Conservation (phyloP, 2,888 invertebrate species). For the Platycheirus rosarum region DNA sequence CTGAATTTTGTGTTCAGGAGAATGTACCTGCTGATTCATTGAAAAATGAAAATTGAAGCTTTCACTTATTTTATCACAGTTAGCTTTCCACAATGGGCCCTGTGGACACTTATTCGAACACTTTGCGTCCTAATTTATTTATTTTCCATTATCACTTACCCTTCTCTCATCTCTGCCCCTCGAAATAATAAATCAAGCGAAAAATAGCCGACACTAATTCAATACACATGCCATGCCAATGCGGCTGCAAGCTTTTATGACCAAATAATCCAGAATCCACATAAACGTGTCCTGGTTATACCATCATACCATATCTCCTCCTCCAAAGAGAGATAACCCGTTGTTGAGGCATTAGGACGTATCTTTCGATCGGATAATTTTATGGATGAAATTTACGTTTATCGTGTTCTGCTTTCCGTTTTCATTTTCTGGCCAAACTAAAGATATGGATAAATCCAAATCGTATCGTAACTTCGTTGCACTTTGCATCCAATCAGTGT, state of each 20-base stretch:
- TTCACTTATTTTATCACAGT: too few relatives aligned
- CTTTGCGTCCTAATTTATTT: too few relatives aligned
- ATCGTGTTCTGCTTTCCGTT: constrained; percentile 32
- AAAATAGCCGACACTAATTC: constrained; percentile 24
- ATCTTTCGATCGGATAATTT: constrained; percentile 12
- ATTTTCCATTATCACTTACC: too few relatives aligned
- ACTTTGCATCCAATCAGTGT: constrained; percentile 55
- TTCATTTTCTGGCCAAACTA: constrained; percentile 13
- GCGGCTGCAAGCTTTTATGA: constrained; percentile 28
- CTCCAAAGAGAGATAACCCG: constrained; percentile 21
- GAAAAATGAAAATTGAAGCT: too few relatives aligned
- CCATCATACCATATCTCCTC: background rate
- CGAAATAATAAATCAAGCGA: constrained; percentile 15
- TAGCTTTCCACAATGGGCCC: too few relatives aligned
- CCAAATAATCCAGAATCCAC: constrained; percentile 33
- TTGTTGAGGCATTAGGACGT: constrained; percentile 11
- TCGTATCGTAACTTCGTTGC: constrained; percentile 34
- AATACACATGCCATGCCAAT: constrained; percentile 20
- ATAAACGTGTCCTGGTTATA: constrained; percentile 27
- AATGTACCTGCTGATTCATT: too few relatives aligned
- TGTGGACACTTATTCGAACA: too few relatives aligned
- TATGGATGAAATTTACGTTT: constrained; percentile 38
- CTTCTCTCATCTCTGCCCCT: too few relatives aligned
- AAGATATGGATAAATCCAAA: background rate
- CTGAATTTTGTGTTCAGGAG: too few relatives aligned